Percentiles rank a stretch among this genome's conserved stretches.
phyloP scores from a whole-genome alignment of 2,113 vertebrate species.

The Bos javanicus region DNA sequence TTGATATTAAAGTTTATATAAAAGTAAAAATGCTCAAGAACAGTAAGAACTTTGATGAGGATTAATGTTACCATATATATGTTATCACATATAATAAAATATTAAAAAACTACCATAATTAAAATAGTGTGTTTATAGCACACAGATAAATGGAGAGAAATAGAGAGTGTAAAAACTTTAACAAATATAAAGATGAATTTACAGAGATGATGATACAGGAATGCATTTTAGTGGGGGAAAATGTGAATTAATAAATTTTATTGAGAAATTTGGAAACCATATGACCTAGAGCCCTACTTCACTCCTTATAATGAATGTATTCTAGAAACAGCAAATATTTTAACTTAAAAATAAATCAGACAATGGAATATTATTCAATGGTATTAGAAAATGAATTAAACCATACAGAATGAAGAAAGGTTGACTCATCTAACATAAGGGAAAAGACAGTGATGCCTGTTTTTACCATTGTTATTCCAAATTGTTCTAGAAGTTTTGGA shows the following conservation, averaged over 20 bases:
- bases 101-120: not conserved
- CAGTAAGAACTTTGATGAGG: not conserved
- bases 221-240: not conserved
- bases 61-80: not conserved
- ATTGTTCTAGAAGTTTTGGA: not conserved
- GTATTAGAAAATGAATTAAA: not conserved
- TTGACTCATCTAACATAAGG: not conserved
- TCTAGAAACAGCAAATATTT: not conserved
- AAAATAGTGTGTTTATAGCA: not conserved
- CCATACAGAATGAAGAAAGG: not conserved
- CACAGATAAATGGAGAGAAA: not conserved
- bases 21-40: not conserved
- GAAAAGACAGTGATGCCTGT: not conserved
- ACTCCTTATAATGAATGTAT: not conserved
- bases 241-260: not conserved
- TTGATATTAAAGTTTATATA: not conserved
- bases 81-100: not conserved
- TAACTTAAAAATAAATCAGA: constrained; percentile 3
- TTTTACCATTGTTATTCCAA: not conserved
- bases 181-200: not conserved
- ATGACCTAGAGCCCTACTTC: not conserved
- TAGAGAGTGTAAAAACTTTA: not conserved
- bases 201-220: not conserved
- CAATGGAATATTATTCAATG: not conserved
- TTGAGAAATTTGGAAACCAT: not conserved